A percentile compares a stretch with the other conserved stretches of the same genome.
These are phyloP conservation scores for Thalassoma bifasciatum DNA, from an alignment of 2,113 vertebrate species.

Conservation along the genomic window DNA sequence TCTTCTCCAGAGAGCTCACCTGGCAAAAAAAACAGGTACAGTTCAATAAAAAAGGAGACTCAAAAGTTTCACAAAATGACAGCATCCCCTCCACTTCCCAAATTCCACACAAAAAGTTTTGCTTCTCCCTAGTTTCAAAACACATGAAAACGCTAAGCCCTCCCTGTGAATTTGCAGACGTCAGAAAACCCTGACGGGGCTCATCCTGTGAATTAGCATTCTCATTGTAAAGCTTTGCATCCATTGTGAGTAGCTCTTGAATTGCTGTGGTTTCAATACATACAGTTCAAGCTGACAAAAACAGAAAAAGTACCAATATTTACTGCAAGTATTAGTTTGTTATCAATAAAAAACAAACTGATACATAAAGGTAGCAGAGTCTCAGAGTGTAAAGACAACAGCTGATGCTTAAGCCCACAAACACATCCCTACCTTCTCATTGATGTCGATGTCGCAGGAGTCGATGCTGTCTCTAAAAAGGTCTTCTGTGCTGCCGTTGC, in stretches of 20 bases:
- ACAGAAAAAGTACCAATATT: not conserved
- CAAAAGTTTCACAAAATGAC: not conserved
- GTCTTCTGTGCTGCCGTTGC: slow-evolving; percentile 96
- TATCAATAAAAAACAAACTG: not conserved
- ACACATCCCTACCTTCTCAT: slow-evolving; percentile 88
- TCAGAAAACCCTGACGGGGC: slow-evolving; percentile 13
- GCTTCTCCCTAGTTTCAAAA: not conserved
- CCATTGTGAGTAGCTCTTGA: slow-evolving; percentile 7
- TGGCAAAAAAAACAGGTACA: slow-evolving; percentile 57
- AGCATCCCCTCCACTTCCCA: not conserved
- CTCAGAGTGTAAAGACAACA: not conserved
- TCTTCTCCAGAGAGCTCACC: slow-evolving; percentile 94
- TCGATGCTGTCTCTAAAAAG: slow-evolving; percentile 96
- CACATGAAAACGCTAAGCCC: not conserved
- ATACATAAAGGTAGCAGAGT: not conserved
- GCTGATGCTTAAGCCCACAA: not conserved
- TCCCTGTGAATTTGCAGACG: not conserved
- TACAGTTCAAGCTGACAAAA: not conserved
- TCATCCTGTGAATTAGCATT: slow-evolving; percentile 1
- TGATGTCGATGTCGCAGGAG: slow-evolving; percentile 94
- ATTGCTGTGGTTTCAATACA: not conserved
- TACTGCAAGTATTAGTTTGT: not conserved
- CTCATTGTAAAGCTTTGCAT: slow-evolving; percentile 1
- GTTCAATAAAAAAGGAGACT: no score
- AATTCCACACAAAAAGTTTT: not conserved